These are phyloP conservation scores for Leptinotarsa rubiginosa DNA, from an alignment of 2,888 invertebrate genomes.

Conservation along the genomic window DNA sequence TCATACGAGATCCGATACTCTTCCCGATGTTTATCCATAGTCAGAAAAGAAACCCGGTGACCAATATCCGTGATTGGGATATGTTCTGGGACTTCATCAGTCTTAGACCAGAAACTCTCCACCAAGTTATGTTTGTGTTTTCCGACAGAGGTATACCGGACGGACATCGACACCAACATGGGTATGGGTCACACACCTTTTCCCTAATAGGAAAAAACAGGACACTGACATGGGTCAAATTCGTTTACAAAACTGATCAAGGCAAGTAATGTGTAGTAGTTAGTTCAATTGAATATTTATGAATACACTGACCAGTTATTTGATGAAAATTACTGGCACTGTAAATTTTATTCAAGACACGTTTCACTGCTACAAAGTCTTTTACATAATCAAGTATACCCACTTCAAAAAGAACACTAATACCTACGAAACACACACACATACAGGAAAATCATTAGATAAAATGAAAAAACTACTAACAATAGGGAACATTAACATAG, in stretches of 20 bases:
- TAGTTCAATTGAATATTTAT: no score
- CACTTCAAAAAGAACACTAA: no score
- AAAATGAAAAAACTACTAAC: no score
- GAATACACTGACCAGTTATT: no score
- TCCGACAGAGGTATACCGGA: slow-evolving; percentile 90
- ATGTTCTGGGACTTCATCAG: slow-evolving; percentile 96
- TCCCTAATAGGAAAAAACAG: slow-evolving; percentile 77
- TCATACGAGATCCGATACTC: slow-evolving; percentile 85
- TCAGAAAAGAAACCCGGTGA: slow-evolving; percentile 92
- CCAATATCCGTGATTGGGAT: slow-evolving; percentile 88
- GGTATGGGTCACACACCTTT: slow-evolving; percentile 92
- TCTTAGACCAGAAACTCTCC: slow-evolving; percentile 84
- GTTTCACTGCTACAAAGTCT: no score
- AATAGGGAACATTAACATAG: no score
- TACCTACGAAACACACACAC: no score
- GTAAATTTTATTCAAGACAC: no score
- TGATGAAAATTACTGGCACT: no score
- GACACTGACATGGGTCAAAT: slow-evolving; percentile 72
- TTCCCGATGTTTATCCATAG: slow-evolving; percentile 96
- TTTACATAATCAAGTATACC: no score
- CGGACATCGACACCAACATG: slow-evolving; percentile 91
- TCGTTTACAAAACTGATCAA: slow-evolving; percentile 91
- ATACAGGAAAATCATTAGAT: no score
- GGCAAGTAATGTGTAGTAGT: slow-evolving; percentile 63
- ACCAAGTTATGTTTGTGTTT: slow-evolving; percentile 82